phyloP scores from a whole-genome alignment of 2,888 invertebrate genomes.

The Ophion obscuratus region DNA sequence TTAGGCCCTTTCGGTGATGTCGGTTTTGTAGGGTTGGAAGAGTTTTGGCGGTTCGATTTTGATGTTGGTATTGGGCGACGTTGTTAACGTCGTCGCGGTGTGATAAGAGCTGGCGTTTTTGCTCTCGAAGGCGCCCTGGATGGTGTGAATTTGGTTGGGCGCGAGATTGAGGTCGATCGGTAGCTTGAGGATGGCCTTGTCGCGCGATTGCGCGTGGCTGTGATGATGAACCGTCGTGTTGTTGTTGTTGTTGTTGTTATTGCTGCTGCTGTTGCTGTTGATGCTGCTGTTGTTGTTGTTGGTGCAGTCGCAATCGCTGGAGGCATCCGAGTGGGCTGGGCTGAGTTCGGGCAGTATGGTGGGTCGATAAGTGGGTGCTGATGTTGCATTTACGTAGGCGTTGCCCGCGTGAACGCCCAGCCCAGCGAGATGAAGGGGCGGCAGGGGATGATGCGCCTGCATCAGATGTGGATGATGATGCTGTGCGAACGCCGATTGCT shows the following conservation, averaged over 20 bases:
- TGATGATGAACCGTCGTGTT: conserved; percentile 53
- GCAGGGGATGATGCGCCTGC: conserved; percentile 72
- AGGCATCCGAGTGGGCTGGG: conserved; percentile 78
- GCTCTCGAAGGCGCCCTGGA: conserved; percentile 69
- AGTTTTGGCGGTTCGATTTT: conserved; percentile 86
- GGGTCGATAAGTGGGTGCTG: conserved; percentile 81
- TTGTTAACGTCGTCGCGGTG: conserved; percentile 76
- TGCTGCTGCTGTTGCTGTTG: conserved; percentile 41
- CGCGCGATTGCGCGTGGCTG: conserved; percentile 50
- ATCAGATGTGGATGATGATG: conserved; percentile 74
- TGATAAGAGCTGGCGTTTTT: conserved; percentile 73
- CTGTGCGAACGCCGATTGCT: conserved; percentile 78
- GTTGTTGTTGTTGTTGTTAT: conserved; percentile 45
- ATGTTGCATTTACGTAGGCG: conserved; percentile 74
- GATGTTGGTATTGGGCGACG: conserved; percentile 67
- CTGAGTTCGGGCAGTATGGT: conserved; percentile 83
- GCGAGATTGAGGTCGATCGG: conserved; percentile 72
- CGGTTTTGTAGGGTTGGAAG: conserved; percentile 91
- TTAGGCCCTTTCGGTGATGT: conserved; percentile 81
- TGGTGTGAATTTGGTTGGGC: conserved; percentile 70
- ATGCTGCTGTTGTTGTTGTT: conserved; percentile 43
- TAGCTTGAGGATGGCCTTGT: conserved; percentile 67
- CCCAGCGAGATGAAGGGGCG: conserved; percentile 75
- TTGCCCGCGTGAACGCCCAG: conserved; percentile 75
- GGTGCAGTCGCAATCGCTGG: conserved; percentile 79